Percentiles rank a stretch among this genome's conserved stretches.
Conservation (phyloP, 2,113 vertebrate species). For the Neolamprologus toae region DNA sequence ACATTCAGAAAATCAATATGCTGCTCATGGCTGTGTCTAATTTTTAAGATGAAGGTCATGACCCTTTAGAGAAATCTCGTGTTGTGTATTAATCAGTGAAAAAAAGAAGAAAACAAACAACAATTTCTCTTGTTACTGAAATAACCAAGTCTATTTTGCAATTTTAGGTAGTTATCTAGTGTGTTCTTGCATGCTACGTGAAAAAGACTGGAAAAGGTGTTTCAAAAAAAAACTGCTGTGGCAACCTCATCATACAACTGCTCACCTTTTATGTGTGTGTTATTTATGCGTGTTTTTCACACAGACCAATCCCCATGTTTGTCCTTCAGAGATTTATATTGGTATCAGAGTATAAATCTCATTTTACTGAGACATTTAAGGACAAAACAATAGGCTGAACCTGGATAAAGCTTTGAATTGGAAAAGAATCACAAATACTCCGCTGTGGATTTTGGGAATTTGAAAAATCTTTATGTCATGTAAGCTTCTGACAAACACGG, state of each 20-base stretch:
- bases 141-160: background rate
- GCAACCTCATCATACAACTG: background rate
- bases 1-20: background rate
- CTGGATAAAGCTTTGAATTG: background rate
- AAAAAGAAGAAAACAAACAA: background rate
- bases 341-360: background rate
- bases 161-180: background rate
- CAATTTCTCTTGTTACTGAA: background rate
- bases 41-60: background rate
- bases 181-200: background rate
- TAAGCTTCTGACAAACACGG: rapidly evolving
- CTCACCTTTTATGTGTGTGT: background rate
- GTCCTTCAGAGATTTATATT: background rate
- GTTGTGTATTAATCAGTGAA: background rate
- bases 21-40: background rate
- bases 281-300: background rate
- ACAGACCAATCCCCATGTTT: background rate
- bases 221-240: background rate
- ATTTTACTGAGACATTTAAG: background rate
- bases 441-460: background rate
- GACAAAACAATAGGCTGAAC: background rate
- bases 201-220: background rate
- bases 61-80: background rate
- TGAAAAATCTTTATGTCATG: background rate
- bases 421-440: background rate